A percentile compares a stretch with the other conserved stretches of the same genome.
Conservation (phyloP, 2,888 invertebrate species). For the Caenorhabditis japonica region DNA sequence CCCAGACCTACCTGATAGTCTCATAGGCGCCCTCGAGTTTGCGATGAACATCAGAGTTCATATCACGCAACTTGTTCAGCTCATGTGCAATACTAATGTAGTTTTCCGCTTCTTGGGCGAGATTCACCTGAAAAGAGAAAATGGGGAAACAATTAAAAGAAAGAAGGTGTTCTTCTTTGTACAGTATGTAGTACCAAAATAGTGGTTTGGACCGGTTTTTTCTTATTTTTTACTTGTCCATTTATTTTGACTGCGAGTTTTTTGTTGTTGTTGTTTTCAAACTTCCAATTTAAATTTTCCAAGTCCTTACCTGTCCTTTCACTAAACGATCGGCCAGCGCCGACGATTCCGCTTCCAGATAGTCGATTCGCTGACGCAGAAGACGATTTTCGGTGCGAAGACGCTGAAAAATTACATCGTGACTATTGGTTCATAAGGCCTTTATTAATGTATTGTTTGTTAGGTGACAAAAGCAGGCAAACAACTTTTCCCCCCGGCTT, state of each 20-base stretch:
- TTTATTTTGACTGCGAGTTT: no score
- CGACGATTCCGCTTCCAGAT: constrained; percentile 90
- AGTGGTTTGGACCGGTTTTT: no score
- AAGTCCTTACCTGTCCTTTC: constrained; percentile 73
- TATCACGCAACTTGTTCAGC: constrained; percentile 88
- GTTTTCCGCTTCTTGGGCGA: constrained; percentile 80
- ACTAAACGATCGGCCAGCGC: constrained; percentile 89
- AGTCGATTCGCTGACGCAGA: constrained; percentile 92
- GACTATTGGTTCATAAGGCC: no score
- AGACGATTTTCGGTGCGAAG: constrained; percentile 92
- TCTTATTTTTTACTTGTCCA: no score
- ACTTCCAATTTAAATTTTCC: no score
- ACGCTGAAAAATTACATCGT: constrained; percentile 77
- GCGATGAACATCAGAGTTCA: constrained; percentile 89
- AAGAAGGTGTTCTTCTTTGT: no score
- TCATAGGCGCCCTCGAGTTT: constrained; percentile 91
- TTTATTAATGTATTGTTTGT: no score
- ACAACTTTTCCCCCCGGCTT: no score
- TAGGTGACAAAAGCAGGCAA: no score
- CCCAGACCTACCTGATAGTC: constrained; percentile 81
- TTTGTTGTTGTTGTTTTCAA: no score
- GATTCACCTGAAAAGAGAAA: constrained; percentile 73
- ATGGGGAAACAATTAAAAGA: no score
- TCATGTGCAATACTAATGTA: constrained; percentile 83
- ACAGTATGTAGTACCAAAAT: no score